Base-by-base conservation (phyloP, 2,113 vertebrate genomes). In the Lipophrys pholis region DNA sequence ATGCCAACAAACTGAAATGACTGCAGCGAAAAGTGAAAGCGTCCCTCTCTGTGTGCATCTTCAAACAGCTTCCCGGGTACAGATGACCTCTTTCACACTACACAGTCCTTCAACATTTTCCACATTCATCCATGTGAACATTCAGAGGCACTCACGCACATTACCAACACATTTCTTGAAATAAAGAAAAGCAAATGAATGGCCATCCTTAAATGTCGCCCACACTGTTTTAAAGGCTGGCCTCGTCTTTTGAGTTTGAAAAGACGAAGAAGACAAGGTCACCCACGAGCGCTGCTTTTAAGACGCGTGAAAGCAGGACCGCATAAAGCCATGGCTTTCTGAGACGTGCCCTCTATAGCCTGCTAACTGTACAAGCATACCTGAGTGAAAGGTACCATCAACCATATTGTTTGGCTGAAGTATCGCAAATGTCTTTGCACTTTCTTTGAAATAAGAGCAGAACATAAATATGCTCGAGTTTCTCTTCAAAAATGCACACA, bases 221-320 rank as follows among this genome's bases (percentile, higher is more conserved):
- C 17, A 62, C 69, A 57, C 21, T 65, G 69, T 80, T 78, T 76
- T 65, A 74, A 76, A 89, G 54, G 41, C 59, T 45, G 74, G 63
- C 85, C 76, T 89, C 75, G 73, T 73, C 73, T 80, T 67, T 67
- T 74, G 43, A 69, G 53, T 81, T 81, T 86, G 63, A 87, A 87
- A 81, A 68, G 81, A 60, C 43, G 30, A 12, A 60, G 8, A 69
- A 71, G 64, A 83, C 80, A 68, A 87, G 82, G 82, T 85, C 66
- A 68, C 12, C 21, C 12, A 48, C 5, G 11, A 86, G 66, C 70
- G 36, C 59, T 65, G 84, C 83, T 79, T 82, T 84, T 82, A 86
- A 83, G 65, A 53, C 62, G 53, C 3, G 38, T 84, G 67, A 88
- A 86, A 77, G 77, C 42, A 49, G 21, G 50, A 46, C 11, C 38